Evolutionary conservation across 2,113 vertebrate genomes (phyloP), one percentile per base, ranked within the genome.

Genomic region (Sturnus vulgaris): DNA sequence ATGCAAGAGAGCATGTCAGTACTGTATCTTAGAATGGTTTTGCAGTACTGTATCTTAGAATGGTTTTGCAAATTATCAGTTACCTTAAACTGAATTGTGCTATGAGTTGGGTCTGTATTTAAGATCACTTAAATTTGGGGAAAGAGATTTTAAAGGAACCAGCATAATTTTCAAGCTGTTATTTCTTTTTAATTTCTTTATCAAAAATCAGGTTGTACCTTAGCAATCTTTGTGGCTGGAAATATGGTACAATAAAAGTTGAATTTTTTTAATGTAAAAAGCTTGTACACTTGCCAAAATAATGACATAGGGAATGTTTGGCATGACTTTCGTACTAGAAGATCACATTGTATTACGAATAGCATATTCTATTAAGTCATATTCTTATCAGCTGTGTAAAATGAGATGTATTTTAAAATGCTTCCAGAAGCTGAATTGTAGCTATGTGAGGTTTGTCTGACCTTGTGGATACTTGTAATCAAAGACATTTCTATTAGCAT

Each of bases 311-410:
- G 28, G 55, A 57, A 94, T 75, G 37, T 87, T 93, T 92, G 84
- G 28, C 39, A 64, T 78, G 52, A 90, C 44, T 55, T 85, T 92
- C 8, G 2, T 81, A 24, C 35, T 88, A 64, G 35, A 66, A 78
- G 52, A 81, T 66, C 44, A 20, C 49, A 57, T 75, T 3, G 2
- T 60, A 81, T 40, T 64, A 64, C 42, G 60, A 57, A 85, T 49
- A 72, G 24, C 28, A 16, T 73, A 33, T 65, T 82, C 63, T 71
- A 59, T 91, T 85, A 82, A 89, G 27, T 92, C 39, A 78, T 81
- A 24, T 71, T 94, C 91, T 91, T 93, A 89, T 92, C 86, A 87
- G 27, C 47, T 87, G 17, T 77, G 55, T 65, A 89, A 94, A 85
- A 82, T 68, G 33, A 89, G 13, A 77, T 93, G 44, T 70, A 70